Conservation (phyloP, 1,140 invertebrate species). For the Meloidogyne hapla region DNA sequence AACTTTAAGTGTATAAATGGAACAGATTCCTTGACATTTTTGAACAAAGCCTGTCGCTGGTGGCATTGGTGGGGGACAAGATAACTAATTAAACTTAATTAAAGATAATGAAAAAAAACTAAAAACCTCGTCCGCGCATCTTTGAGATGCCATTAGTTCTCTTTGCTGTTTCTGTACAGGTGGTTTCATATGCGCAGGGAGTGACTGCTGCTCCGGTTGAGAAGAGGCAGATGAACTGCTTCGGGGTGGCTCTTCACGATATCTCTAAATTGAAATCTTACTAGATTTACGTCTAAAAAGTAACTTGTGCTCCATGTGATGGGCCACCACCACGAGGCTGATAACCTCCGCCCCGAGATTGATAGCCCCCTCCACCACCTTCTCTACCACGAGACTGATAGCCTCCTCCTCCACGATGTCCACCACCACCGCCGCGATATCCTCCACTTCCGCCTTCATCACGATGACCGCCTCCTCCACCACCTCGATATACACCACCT, state of each 20-base stretch:
- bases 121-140: not conserved
- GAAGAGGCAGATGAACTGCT: not conserved
- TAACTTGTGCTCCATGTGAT: not conserved
- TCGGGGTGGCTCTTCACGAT: not conserved
- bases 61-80: conserved; percentile 1
- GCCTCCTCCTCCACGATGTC: not conserved
- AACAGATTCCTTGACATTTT: conserved; percentile 33
- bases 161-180: conserved; percentile 72
- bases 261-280: not conserved
- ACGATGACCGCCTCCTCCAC: conserved; percentile 71
- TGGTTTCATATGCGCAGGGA: not conserved
- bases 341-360: not conserved
- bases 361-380: not conserved
- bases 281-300: no score
- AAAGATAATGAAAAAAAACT: not conserved
- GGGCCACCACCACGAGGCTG: no score
- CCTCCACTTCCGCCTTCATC: conserved; percentile 65
- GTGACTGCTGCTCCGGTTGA: not conserved
- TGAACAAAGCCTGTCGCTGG: conserved; percentile 28
- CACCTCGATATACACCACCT: conserved; percentile 25
- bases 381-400: conserved; percentile 71
- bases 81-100: not conserved
- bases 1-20: conserved; percentile 33
- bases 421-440: not conserved
- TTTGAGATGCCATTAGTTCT: not conserved